These are phyloP conservation scores for Eupithecia abbreviata DNA, from an alignment of 2,888 invertebrate genomes.

Conservation along the genomic window DNA sequence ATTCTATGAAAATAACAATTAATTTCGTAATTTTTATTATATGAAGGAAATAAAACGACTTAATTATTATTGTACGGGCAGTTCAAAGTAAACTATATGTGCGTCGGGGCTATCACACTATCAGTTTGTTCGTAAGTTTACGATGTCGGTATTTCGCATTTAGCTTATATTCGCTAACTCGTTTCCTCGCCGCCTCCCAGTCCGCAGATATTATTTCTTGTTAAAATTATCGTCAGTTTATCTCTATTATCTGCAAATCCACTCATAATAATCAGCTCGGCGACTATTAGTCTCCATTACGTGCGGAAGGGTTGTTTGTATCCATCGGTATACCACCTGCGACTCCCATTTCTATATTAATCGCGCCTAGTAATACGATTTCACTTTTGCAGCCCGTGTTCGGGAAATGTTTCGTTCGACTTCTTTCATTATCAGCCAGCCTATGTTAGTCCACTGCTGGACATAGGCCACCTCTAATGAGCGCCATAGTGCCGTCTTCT, in stretches of 20 bases:
- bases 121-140: background rate
- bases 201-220: background rate
- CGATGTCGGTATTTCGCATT: background rate
- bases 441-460: too few relatives aligned
- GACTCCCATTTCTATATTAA: constrained; percentile 41
- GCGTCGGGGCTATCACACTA: too few relatives aligned
- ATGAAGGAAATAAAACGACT: too few relatives aligned
- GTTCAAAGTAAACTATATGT: too few relatives aligned
- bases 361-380: constrained; percentile 17
- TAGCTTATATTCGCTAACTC: background rate
- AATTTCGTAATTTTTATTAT: too few relatives aligned
- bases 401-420: background rate
- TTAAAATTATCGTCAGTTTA: constrained; percentile 13
- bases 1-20: too few relatives aligned
- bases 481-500: too few relatives aligned
- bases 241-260: constrained; percentile 11
- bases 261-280: constrained; percentile 58
- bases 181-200: background rate
- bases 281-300: constrained; percentile 80
- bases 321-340: constrained; percentile 68
- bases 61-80: too few relatives aligned
- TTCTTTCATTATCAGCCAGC: background rate
- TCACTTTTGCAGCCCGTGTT: background rate
- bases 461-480: too few relatives aligned
- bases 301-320: constrained; percentile 78